Base-by-base conservation (phyloP, 1,140 invertebrate genomes). In the Sitophilus oryzae region DNA sequence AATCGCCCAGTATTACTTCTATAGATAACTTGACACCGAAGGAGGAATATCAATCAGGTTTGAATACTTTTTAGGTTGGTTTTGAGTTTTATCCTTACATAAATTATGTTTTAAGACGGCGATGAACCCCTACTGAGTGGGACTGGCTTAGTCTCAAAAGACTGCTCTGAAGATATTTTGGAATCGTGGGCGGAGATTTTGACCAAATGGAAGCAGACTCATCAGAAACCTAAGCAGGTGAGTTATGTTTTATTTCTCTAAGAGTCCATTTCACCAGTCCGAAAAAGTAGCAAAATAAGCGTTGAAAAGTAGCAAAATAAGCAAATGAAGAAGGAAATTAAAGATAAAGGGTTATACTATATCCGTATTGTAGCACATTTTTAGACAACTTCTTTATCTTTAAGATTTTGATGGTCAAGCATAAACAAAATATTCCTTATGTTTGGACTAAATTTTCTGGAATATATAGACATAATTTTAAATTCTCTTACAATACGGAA, bases 111-210 rank as follows among this genome's bases (percentile, higher is more conserved):
- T 61, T 61, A 65, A 83, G 88, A 91, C 81, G 90, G 89, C 44
- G 96, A 99, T 74, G 96, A 98, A 69, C 94, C 95, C 0, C 74
- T 99, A 56, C 75, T 97, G 3, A 96, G 93, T 74, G 96, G 96
- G 9, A 96, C 93, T 11, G 96, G 96, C 0, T 82, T 89, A 67
- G 95, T 99, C 1, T 94, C 91, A 2, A 96, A 96, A 71, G 95
- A 99, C 66, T 96, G 95, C 65, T 87, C 89, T 0, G 91, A 92
- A 66, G 89, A 88, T 62, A 91, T 96, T 51, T 74, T 99, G 15
- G 87, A 89, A 35, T 88, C 85, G 56, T 99, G 96, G 96, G 83
- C 84, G 50, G 91, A 95, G 70, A 86, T 96, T 20, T 71, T 98
- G 15, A 79, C 80, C 15, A 86, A 84, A 73, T 98, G 89, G 85